These are phyloP conservation scores for Theristicus caerulescens DNA, from an alignment of 2,113 vertebrate species.

Conservation along the genomic window DNA sequence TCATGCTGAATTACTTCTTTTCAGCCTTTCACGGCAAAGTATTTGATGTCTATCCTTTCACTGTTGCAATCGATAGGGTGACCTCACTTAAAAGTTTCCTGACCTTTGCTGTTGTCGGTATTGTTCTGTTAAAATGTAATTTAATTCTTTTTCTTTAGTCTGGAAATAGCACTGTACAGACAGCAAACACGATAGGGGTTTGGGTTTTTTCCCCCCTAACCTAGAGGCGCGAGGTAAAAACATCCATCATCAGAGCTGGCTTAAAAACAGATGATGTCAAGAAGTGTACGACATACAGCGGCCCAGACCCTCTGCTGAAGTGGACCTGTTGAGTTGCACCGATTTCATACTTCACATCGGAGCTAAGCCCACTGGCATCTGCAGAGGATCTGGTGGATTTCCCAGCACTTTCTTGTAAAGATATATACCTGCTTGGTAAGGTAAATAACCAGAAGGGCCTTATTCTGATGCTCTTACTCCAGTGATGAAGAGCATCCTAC, in stretches of 20 bases:
- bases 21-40: conserved; percentile 42
- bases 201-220: not conserved
- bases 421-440: not conserved
- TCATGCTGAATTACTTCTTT: conserved; percentile 68
- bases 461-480: not conserved
- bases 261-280: conserved; percentile 19
- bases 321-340: not conserved
- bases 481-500: not conserved
- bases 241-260: not conserved
- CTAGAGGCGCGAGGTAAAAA: conserved; percentile 5
- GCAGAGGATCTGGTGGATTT: not conserved
- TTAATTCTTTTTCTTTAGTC: conserved; percentile 51
- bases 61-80: conserved; percentile 39
- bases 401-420: not conserved
- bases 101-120: conserved; percentile 47
- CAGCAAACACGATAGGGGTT: not conserved
- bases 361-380: not conserved
- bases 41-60: conserved; percentile 64
- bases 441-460: not conserved
- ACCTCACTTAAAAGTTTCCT: conserved; percentile 41
- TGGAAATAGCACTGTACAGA: conserved; percentile 48
- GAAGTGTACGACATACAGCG: accelerated
- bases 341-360: not conserved
- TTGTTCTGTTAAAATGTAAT: conserved; percentile 41
- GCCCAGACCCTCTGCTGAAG: not conserved